Conservation (phyloP, 2,113 vertebrate genomes). For the Larimichthys crocea region DNA sequence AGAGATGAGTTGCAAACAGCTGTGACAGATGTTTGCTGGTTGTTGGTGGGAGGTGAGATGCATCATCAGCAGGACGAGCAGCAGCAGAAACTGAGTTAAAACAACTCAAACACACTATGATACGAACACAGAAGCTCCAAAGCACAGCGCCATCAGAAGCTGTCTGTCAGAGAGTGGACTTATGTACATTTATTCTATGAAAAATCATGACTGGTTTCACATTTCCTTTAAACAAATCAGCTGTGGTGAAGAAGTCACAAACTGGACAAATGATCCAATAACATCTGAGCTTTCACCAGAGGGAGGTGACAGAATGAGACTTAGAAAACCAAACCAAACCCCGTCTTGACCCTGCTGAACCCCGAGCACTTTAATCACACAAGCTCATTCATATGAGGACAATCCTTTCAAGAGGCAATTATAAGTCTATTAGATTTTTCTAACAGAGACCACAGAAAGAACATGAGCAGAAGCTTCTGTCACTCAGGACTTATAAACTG, state of each 20-base stretch:
- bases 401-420: conserved; percentile 13
- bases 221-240: no score
- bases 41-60: background rate
- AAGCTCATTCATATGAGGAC: conserved; percentile 10
- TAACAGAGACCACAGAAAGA: background rate
- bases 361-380: conserved; percentile 26
- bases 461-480: conserved; percentile 20
- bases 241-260: background rate
- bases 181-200: background rate
- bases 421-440: conserved; percentile 29
- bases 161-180: background rate
- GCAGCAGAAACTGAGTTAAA: background rate
- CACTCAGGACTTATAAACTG: conserved; percentile 3
- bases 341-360: background rate
- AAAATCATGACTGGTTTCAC: no score
- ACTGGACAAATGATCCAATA: background rate
- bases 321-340: background rate
- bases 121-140: background rate
- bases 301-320: background rate
- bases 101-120: background rate
- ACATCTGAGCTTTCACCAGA: background rate
- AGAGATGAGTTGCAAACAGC: background rate
- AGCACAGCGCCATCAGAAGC: background rate
- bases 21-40: background rate
- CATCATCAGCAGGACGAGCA: background rate